Conservation (phyloP, 2,888 invertebrate genomes). For the Sepiola atlantica region DNA sequence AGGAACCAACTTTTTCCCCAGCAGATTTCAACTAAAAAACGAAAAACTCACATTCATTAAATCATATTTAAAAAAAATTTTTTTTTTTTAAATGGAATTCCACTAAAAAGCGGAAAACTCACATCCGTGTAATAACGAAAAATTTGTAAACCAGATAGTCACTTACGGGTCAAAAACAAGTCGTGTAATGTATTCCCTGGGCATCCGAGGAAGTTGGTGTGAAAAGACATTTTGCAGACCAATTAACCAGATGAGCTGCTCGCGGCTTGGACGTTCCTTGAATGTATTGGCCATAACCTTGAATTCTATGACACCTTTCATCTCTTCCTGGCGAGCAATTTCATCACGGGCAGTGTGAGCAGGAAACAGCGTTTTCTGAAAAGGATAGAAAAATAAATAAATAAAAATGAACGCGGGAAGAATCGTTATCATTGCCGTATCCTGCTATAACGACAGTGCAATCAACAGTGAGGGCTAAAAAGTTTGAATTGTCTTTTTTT, state of each 20-base stretch:
- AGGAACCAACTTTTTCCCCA: neutral
- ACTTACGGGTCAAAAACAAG: slow-evolving; percentile 86
- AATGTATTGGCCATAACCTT: slow-evolving; percentile 95
- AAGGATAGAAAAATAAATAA: neutral
- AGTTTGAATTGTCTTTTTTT: too few species aligned
- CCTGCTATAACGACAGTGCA: too few species aligned
- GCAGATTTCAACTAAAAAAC: neutral
- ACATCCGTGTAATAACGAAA: neutral
- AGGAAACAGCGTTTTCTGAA: slow-evolving; percentile 51
- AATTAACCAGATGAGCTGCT: slow-evolving; percentile 94
- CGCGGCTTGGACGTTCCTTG: slow-evolving; percentile 84
- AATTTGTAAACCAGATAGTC: neutral
- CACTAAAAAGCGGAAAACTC: too few species aligned
- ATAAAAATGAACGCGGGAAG: neutral
- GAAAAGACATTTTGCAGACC: slow-evolving; percentile 95
- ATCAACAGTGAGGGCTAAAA: too few species aligned
- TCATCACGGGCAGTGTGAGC: slow-evolving; percentile 87
- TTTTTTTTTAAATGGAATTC: too few species aligned
- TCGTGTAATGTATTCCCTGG: slow-evolving; percentile 95
- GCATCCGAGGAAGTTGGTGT: slow-evolving; percentile 96
- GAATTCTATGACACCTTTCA: slow-evolving; percentile 90
- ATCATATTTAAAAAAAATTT: too few species aligned
- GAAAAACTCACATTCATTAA: too few species aligned
- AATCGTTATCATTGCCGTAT: too few species aligned
- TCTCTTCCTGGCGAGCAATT: slow-evolving; percentile 91